A percentile compares a stretch with the other conserved stretches of the same genome.
Conservation (phyloP, 2,797 vertebrate genomes). For the Gobio occitaniae region DNA sequence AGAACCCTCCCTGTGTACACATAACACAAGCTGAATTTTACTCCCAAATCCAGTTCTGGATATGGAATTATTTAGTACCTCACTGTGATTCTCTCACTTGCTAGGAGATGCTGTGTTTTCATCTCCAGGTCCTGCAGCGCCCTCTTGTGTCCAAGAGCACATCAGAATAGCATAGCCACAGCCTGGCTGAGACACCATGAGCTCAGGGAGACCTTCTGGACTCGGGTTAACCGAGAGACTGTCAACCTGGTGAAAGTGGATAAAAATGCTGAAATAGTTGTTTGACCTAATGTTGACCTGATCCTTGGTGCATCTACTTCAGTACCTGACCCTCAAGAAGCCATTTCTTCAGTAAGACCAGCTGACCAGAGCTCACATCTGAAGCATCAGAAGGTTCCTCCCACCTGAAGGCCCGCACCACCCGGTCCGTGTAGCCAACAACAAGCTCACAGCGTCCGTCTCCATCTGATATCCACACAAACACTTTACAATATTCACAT, state of each 20-base stretch:
- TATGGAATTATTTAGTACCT: constrained; percentile 1
- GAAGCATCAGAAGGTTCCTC: constrained; percentile 83
- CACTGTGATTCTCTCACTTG: constrained; percentile 63
- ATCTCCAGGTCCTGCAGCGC: constrained; percentile 60
- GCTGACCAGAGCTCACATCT: constrained; percentile 84
- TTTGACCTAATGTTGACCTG: neutral
- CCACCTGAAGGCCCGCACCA: constrained; percentile 97
- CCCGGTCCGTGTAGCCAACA: constrained; percentile 96
- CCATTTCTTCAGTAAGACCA: constrained; percentile 96
- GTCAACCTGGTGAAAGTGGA: constrained; percentile 83
- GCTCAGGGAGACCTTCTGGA: constrained; percentile 85
- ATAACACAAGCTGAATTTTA: neutral
- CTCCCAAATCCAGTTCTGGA: constrained; percentile 6
- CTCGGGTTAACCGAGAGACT: constrained; percentile 94
- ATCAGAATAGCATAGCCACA: constrained; percentile 93
- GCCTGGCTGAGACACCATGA: constrained; percentile 98
- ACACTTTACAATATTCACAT: neutral
- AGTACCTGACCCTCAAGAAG: constrained; percentile 94
- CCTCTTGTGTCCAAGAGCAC: constrained; percentile 90
- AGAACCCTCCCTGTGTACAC: constrained; percentile 76
- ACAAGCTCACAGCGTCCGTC: constrained; percentile 93
- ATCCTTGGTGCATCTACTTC: neutral
- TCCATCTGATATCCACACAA: constrained; percentile 80
- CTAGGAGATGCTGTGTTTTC: constrained; percentile 69
- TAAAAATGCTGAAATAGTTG: neutral